Evolutionary conservation across 2,888 invertebrate species (phyloP).

Genomic region (Anagyrus pseudococci): DNA sequence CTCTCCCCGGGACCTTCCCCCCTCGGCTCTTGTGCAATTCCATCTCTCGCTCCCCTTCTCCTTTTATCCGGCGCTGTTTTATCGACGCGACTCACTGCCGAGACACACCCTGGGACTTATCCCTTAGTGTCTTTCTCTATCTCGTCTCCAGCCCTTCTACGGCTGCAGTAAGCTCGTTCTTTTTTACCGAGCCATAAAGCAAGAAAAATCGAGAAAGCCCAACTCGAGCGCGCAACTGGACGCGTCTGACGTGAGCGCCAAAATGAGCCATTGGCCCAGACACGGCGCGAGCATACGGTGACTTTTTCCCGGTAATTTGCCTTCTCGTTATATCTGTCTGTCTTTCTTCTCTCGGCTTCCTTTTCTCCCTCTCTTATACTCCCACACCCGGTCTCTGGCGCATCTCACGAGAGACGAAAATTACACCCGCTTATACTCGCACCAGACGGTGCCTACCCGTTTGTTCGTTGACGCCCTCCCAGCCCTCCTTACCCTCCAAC

Average conservation of each 20-base stretch:
- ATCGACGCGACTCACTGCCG: conserved; percentile 4
- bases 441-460: neutral
- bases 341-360: neutral
- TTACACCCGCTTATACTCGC: neutral
- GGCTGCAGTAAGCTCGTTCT: too few species aligned
- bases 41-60: conserved; percentile 1
- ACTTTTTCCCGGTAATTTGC: neutral
- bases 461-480: neutral
- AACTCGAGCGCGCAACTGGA: too few species aligned
- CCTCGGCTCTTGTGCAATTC: conserved; percentile 2
- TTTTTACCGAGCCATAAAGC: too few species aligned
- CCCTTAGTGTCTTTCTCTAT: too few species aligned
- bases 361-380: neutral
- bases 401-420: neutral
- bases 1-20: too few species aligned
- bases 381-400: neutral
- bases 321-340: neutral
- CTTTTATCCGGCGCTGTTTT: neutral
- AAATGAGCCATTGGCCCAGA: too few species aligned
- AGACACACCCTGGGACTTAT: too few species aligned
- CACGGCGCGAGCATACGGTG: too few species aligned
- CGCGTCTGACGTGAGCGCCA: too few species aligned
- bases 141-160: too few species aligned
- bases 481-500: too few species aligned
- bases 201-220: too few species aligned